Evolutionary conservation across 2,113 vertebrate genomes (phyloP), one percentile per base, ranked within the genome.

Genomic region (Phodopus roborovskii): DNA sequence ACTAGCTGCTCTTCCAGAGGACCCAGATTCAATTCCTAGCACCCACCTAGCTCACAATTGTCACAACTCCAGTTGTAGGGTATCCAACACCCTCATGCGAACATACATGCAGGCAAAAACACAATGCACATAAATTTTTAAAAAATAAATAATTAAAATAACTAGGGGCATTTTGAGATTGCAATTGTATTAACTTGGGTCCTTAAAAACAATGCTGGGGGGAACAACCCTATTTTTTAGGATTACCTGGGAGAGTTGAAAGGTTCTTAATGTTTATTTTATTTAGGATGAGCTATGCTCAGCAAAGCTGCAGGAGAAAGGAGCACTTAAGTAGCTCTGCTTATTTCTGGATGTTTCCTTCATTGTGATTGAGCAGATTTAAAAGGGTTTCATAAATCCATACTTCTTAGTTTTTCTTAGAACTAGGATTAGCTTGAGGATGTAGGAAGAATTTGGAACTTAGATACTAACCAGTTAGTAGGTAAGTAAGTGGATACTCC

Each of bases 231-330:
- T 24, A 11, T 28, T 87, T 85, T 86, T 82, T 82, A 92, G 77
- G 77, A 88, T 82, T 93, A 92, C 17, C 1, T 28, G 45, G 5
- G 88, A 90, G 60, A 82, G 17, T 66, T 87, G 71, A 92, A 84
- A 77, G 71, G 17, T 68, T 92, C 94, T 92, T 96, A 86, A 60
- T 88, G 53, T 75, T 96, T 92, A 5, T 90, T 94, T 96, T 81
- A 83, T 84, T 93, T 16, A 58, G 70, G 74, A 73, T 85, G 39
- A 92, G 45, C 93, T 87, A 83, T 66, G 62, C 26, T 87, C 88
- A 70, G 83, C n/a, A 82, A 82, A 92, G 33, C 16, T 66, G 19
- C 78, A 4, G 66, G 50, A 64, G 70, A 39, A 90, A 85, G 91
- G 60, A 12, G 85, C 1, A 9, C 5, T n/a, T 85, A 0, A 79